Base-by-base conservation (phyloP, 2,113 vertebrate genomes). In the Cisticola juncidis region DNA sequence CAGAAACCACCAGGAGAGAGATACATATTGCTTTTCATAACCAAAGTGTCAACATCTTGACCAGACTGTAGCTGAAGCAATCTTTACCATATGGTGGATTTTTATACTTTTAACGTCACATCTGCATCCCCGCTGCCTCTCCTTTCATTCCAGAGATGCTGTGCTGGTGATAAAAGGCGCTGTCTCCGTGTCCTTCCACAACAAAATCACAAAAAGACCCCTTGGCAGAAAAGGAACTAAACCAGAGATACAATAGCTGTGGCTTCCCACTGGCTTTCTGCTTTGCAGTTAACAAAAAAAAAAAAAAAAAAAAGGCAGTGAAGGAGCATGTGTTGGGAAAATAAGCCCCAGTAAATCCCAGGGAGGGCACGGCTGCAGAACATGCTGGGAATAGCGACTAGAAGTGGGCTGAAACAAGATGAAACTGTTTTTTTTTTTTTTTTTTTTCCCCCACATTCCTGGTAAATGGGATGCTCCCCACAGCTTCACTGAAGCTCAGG, bases 21-120 rank as follows among this genome's bases (percentile, higher is more conserved):
- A 97, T 97, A 97, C 97, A 97, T 95, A 98, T 97, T 97, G 90
- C 88, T 96, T 98, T 98, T 98, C 97, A 97, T 97, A 98, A 81
- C 86, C 94, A 92, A 97, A 97, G 95, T 98, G 97, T 98, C 97
- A 97, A 83, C 91, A 95, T 92, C 87, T 96, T 98, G 97, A 97
- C 97, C 97, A 95, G 92, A 66, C 95, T 73, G 81, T 85, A 94
- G 86, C 92, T 90, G 90, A 92, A 97, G 95, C 95, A 93, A 94
- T 97, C 97, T 96, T 97, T 97, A 97, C 96, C 97, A 97, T 97
- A 97, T 96, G 97, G 97, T 94, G 76, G 82, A 73, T 95, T 97
- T 98, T 97, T 94, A 88, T 84, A 95, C 96, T 94, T 94, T 94
- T 53, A 85, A 40, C 64, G 60, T 92, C 94, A 93, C 95, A 97